These are phyloP conservation scores for Mesodorylaimus sp. DNA, from an alignment of 2,888 invertebrate genomes.

Conservation along the genomic window DNA sequence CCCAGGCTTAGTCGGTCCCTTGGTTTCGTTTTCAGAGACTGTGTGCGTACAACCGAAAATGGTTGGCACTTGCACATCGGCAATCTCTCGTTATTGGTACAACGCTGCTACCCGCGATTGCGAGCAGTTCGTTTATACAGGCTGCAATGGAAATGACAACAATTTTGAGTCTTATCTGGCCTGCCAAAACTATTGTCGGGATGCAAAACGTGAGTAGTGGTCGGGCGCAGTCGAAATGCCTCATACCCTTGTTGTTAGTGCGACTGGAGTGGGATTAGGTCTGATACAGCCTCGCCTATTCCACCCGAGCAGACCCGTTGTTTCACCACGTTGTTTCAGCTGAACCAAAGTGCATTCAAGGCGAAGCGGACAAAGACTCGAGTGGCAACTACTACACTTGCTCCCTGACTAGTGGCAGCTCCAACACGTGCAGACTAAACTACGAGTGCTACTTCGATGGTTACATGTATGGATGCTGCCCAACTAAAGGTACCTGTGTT, in stretches of 20 bases:
- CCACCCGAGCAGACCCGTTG: background rate
- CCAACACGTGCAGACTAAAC: background rate
- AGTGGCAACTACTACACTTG: conserved; percentile 12
- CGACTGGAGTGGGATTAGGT: background rate
- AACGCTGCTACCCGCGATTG: conserved; percentile 22
- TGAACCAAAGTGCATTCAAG: conserved; percentile 27
- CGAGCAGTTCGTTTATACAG: conserved; percentile 25
- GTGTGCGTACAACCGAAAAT: conserved; percentile 29
- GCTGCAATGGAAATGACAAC: conserved; percentile 23
- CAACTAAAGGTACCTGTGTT: background rate
- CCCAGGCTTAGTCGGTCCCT: too few relatives aligned
- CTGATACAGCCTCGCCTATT: too few relatives aligned
- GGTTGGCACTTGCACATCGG: conserved; percentile 26
- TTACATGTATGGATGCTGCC: conserved; percentile 4
- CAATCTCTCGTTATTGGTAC: conserved; percentile 25
- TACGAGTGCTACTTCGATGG: conserved; percentile 7
- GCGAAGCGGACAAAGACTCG: conserved; percentile 29
- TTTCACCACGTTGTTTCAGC: background rate
- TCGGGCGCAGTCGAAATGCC: background rate
- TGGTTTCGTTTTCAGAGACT: conserved; percentile 17
- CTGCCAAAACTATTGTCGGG: conserved; percentile 22
- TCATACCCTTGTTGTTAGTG: background rate
- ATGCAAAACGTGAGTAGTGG: conserved; percentile 16
- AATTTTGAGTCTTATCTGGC: conserved; percentile 21
- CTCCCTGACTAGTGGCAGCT: background rate